Percentiles rank a stretch among this genome's conserved stretches.
phyloP scores from a whole-genome alignment of 1,140 invertebrate genomes.

The Sinonovacula constricta region DNA sequence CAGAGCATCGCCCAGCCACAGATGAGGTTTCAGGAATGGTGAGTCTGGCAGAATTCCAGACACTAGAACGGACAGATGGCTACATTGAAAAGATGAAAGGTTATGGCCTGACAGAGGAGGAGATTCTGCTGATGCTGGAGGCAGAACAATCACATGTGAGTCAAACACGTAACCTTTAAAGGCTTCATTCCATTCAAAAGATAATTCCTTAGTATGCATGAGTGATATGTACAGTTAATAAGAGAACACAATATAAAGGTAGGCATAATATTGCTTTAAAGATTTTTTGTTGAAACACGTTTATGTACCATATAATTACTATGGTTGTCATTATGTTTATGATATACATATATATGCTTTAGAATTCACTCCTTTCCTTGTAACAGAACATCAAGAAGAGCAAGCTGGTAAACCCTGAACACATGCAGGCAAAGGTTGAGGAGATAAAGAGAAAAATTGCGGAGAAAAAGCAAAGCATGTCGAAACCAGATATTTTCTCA shows the following conservation, averaged over 20 bases:
- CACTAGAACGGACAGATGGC: constrained; percentile 55
- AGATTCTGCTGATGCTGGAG: constrained; percentile 65
- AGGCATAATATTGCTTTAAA: no score
- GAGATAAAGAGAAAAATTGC: constrained; percentile 68
- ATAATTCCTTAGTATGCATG: no score
- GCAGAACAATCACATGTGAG: no score
- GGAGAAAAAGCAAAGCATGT: constrained; percentile 48
- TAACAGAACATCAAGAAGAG: constrained; percentile 39
- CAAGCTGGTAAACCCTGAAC: constrained; percentile 56
- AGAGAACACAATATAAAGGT: no score
- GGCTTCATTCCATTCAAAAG: no score
- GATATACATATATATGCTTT: no score
- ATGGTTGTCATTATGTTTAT: no score
- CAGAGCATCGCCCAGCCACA: constrained; percentile 46
- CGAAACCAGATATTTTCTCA: constrained; percentile 58
- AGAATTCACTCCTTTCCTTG: not conserved
- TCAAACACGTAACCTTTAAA: no score
- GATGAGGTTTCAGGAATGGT: constrained; percentile 57
- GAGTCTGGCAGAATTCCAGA: constrained; percentile 55
- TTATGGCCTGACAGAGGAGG: constrained; percentile 69
- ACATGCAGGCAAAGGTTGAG: constrained; percentile 49
- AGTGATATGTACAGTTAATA: no score
- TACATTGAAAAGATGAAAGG: constrained; percentile 62
- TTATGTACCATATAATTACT: no score
- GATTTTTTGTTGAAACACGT: no score